Evolutionary conservation across 2,888 invertebrate species (phyloP).

Genomic region (Cheilosia urbana): DNA sequence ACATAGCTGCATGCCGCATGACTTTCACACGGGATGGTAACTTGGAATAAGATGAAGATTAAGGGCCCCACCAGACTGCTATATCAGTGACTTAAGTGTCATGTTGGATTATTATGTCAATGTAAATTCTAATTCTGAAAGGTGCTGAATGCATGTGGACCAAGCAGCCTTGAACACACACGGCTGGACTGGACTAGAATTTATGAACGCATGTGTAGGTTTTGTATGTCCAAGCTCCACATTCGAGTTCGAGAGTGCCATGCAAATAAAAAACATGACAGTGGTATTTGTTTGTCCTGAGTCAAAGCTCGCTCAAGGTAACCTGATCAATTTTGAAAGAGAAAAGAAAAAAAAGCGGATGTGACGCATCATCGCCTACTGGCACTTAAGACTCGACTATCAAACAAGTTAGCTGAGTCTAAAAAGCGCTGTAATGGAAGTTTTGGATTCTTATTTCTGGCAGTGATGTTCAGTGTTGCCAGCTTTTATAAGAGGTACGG

Average conservation of each 20-base stretch:
- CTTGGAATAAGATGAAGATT: too few species aligned
- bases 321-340: not conserved
- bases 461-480: too few species aligned
- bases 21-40: not conserved
- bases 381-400: too few species aligned
- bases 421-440: too few species aligned
- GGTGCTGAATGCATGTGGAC: not conserved
- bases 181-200: conserved; percentile 11
- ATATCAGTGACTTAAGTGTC: too few species aligned
- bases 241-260: not conserved
- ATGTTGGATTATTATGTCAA: too few species aligned
- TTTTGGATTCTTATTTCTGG: too few species aligned
- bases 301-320: not conserved
- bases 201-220: not conserved
- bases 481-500: too few species aligned
- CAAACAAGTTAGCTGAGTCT: too few species aligned
- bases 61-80: not conserved
- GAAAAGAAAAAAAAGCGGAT: not conserved
- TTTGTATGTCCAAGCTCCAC: not conserved
- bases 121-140: too few species aligned
- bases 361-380: not conserved
- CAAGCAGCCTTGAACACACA: not conserved
- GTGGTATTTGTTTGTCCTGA: not conserved
- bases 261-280: not conserved
- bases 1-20: not conserved